Evolutionary conservation across 2,888 invertebrate species (phyloP), one percentile per base, ranked within the genome.

Genomic region (Tortrix viridana): DNA sequence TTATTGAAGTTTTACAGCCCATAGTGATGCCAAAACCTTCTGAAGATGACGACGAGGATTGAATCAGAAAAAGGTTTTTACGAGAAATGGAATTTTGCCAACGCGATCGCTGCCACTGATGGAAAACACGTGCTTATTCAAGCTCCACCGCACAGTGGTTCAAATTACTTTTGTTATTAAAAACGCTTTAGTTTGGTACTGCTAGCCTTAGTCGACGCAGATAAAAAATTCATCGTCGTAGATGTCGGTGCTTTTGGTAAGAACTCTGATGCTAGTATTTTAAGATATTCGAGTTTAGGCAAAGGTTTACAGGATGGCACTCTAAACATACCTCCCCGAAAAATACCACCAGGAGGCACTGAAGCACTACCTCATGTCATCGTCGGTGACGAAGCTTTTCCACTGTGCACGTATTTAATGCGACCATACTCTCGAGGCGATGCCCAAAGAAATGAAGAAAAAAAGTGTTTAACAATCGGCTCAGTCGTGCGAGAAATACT

Each of bases 201-300:
- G 60, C 53, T 67, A 65, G 68, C 68, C 55, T 26, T 68, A 57
- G 67, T 64, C 54, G 64, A 70, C 52, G 67, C 67, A 56, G 54
- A 69, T 57, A 59, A 66, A 60, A 67, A 65, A 61, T 60, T 69
- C 56, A 67, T 65, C 32, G 60, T 57, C 12, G 46, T 69, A 52
- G 67, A 69, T 63, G 62, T 68, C 55, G 69, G 67, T 61, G 66
- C 63, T 60, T 65, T 60, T 68, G 68, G 68, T 46, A 67, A 65
- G 61, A 68, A 69, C 58, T 65, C 61, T 65, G 69, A 68, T 62
- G 59, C 60, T 62, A 61, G 64, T 59, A 66, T 64, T 61, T 67
- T 69, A 43, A 64, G 61, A 57, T 65, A 54, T 59, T 69, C 67
- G 38, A 65, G 64, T 61, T 64, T 67, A 58, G 67, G 67, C 54